phyloP scores from a whole-genome alignment of 1,140 invertebrate genomes.

The Drosophila ironensis region DNA sequence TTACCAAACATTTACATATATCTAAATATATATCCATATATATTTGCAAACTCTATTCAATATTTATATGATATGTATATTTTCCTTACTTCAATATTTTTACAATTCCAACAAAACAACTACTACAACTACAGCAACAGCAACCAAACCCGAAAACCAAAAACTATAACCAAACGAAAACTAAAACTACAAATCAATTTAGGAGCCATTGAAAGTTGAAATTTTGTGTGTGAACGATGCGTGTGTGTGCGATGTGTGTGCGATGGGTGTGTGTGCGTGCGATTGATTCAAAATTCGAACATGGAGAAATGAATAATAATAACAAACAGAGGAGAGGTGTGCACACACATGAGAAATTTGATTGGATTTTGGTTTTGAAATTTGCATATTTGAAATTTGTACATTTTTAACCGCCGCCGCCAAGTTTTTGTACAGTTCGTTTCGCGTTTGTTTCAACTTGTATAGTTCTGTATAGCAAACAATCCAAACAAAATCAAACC shows the following conservation, averaged over 20 bases:
- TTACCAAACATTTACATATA: constrained; percentile 65
- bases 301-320: constrained; percentile 47
- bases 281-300: constrained; percentile 25
- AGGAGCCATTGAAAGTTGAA: constrained; percentile 45
- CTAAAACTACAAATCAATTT: constrained; percentile 56
- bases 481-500: too few relatives aligned
- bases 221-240: too few relatives aligned
- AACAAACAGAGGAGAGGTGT: constrained; percentile 29
- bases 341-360: constrained; percentile 49
- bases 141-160: constrained; percentile 32
- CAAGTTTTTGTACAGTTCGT: constrained; percentile 51
- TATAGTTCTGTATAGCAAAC: constrained; percentile 46
- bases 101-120: constrained; percentile 16
- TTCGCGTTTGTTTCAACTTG: constrained; percentile 48
- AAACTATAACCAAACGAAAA: constrained; percentile 34
- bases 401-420: constrained; percentile 51
- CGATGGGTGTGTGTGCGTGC: constrained; percentile 5
- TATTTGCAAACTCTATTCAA: constrained; percentile 76
- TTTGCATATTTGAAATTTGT: constrained; percentile 70
- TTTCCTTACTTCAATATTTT: constrained; percentile 66
- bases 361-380: constrained; percentile 71
- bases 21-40: constrained; percentile 68
- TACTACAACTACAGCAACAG: constrained; percentile 51
- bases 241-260: constrained; percentile 16
- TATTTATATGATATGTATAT: constrained; percentile 80